A percentile compares a stretch with the other conserved stretches of the same genome.
These are phyloP conservation scores for Pantherophis guttatus DNA, from an alignment of 2,113 vertebrate genomes.

Conservation along the genomic window DNA sequence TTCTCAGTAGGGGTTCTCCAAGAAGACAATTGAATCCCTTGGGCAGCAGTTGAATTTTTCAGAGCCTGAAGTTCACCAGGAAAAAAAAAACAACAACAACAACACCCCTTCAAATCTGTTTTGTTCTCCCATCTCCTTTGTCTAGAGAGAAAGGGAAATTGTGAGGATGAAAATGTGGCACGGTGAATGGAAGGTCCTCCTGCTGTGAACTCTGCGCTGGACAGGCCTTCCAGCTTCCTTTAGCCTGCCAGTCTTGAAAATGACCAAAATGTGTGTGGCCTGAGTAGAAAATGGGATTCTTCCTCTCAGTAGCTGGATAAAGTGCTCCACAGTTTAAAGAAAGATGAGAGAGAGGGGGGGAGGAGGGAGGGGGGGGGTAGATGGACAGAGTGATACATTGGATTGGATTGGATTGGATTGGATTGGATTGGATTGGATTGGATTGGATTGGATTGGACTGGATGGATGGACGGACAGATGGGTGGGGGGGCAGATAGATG, in stretches of 20 bases:
- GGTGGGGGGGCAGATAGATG: too few species aligned
- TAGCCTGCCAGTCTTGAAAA: neutral
- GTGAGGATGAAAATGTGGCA: constrained; percentile 36
- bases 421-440: too few species aligned
- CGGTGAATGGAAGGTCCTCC: constrained; percentile 36
- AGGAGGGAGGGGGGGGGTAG: too few species aligned
- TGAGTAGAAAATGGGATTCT: constrained; percentile 50
- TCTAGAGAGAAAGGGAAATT: constrained; percentile 30
- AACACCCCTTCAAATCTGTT: constrained; percentile 36
- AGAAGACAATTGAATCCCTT: neutral
- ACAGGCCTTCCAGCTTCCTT: neutral
- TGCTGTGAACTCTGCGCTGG: constrained; percentile 34
- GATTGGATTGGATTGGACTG: too few species aligned
- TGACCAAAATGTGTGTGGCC: constrained; percentile 28
- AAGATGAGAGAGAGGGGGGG: neutral
- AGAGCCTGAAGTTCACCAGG: constrained; percentile 31
- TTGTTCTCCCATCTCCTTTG: constrained; percentile 20
- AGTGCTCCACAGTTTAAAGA: constrained; percentile 36
- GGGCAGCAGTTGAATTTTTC: constrained; percentile 3
- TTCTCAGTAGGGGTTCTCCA: constrained; percentile 3
- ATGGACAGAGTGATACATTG: too few species aligned
- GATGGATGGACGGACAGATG: too few species aligned
- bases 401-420: too few species aligned
- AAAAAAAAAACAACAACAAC: neutral
- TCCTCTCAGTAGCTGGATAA: constrained; percentile 29